phyloP scores from a whole-genome alignment of 2,797 vertebrate species.

The Mus caroli region DNA sequence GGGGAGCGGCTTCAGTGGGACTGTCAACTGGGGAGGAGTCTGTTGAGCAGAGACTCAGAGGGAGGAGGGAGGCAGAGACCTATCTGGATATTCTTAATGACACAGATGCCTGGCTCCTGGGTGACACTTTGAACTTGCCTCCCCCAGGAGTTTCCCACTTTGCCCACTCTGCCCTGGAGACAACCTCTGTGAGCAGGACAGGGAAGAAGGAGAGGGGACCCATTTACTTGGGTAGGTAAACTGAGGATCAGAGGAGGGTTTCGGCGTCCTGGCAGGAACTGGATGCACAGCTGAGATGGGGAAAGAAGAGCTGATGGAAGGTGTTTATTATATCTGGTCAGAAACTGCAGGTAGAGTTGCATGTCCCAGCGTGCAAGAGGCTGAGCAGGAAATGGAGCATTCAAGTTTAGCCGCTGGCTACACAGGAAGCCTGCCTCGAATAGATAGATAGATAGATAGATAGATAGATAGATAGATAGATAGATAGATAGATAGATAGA shows the following conservation, averaged over 20 bases:
- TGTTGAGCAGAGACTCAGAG: background rate
- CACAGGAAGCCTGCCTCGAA: background rate
- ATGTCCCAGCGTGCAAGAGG: background rate
- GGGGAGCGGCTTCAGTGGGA: slow-evolving; percentile 58
- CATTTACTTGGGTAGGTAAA: slow-evolving; percentile 54
- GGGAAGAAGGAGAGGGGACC: background rate
- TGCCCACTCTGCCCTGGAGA: background rate
- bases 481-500: too few species aligned
- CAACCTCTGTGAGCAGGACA: background rate
- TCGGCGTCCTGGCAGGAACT: background rate
- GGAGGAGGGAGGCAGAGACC: slow-evolving; percentile 18
- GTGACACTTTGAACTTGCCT: slow-evolving; percentile 68
- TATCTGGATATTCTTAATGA: slow-evolving; percentile 81
- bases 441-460: too few species aligned
- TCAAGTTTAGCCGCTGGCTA: background rate
- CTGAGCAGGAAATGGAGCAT: background rate
- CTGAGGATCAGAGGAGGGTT: slow-evolving; percentile 8
- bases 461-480: too few species aligned
- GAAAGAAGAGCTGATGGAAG: too few species aligned
- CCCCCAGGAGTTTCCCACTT: background rate
- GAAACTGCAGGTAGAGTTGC: background rate
- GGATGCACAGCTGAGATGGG: background rate
- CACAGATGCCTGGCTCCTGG: slow-evolving; percentile 61
- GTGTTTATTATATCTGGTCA: background rate
- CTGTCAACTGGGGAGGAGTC: slow-evolving; percentile 22